phyloP scores from a whole-genome alignment of 53 echinoderm and acorn worm species.

The Echinometra lucunter region DNA sequence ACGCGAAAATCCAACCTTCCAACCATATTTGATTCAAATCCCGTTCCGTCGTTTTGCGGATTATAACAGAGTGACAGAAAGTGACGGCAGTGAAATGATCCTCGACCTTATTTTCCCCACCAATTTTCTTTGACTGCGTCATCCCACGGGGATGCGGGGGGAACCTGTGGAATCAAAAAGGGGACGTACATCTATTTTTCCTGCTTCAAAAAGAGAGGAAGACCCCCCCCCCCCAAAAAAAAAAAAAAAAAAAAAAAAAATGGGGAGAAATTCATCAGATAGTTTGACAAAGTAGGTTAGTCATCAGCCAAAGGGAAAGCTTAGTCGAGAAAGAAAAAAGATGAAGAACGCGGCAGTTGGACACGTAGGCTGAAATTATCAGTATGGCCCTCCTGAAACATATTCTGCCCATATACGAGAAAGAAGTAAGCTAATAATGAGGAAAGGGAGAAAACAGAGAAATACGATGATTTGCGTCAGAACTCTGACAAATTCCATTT shows the following conservation, averaged over 20 bases:
- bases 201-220: no score
- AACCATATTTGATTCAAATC: constrained; percentile 28
- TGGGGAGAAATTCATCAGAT: background rate
- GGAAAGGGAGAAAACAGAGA: background rate
- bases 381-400: background rate
- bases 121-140: background rate
- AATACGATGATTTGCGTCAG: background rate
- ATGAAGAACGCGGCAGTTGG: background rate
- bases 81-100: constrained; percentile 16
- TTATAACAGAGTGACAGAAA: background rate
- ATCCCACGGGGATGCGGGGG: background rate
- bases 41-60: background rate
- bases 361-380: background rate
- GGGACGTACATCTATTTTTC: background rate
- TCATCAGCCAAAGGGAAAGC: background rate
- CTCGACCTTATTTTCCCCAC: background rate
- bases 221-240: no score
- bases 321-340: constrained; percentile 6
- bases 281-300: background rate
- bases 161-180: background rate
- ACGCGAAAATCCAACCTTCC: background rate
- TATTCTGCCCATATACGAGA: background rate
- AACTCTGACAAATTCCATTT: background rate
- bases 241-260: background rate
- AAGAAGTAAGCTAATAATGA: background rate